phyloP scores from a whole-genome alignment of 2,888 invertebrate genomes.

The Lordiphosa andalusiaca region DNA sequence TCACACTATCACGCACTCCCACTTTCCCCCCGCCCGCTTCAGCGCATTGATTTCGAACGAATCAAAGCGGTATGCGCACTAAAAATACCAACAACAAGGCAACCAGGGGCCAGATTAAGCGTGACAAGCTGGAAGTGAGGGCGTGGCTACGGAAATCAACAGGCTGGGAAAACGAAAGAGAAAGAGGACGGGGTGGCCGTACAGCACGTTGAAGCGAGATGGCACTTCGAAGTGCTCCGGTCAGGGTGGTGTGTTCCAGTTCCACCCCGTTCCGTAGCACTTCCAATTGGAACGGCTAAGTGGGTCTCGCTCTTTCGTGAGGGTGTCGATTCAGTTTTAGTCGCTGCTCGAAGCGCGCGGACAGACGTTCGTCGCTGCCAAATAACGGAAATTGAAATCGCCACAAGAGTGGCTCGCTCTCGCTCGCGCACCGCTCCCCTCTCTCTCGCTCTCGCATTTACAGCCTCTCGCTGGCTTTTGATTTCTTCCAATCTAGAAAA shows the following conservation, averaged over 20 bases:
- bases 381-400: constrained; percentile 24
- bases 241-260: constrained; percentile 59
- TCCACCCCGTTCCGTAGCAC: constrained; percentile 47
- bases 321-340: constrained; percentile 17
- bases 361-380: constrained; percentile 20
- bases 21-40: constrained; percentile 44
- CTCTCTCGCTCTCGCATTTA: constrained; percentile 36
- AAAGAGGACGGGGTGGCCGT: background rate
- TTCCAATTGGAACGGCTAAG: constrained; percentile 62
- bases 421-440: constrained; percentile 6
- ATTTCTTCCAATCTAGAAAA: constrained; percentile 77
- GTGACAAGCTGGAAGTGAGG: constrained; percentile 61
- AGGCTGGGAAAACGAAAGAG: constrained; percentile 36
- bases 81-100: constrained; percentile 75
- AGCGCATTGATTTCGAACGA: constrained; percentile 75
- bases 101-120: constrained; percentile 68
- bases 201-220: constrained; percentile 9
- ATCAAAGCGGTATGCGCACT: constrained; percentile 77
- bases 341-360: constrained; percentile 22
- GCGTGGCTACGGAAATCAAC: constrained; percentile 62
- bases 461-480: constrained; percentile 52
- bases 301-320: constrained; percentile 25
- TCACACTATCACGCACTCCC: constrained; percentile 11
- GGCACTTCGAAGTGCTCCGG: constrained; percentile 14
- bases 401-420: constrained; percentile 17